Conservation (phyloP, 1,140 invertebrate species). For the Riptortus pedestris region DNA sequence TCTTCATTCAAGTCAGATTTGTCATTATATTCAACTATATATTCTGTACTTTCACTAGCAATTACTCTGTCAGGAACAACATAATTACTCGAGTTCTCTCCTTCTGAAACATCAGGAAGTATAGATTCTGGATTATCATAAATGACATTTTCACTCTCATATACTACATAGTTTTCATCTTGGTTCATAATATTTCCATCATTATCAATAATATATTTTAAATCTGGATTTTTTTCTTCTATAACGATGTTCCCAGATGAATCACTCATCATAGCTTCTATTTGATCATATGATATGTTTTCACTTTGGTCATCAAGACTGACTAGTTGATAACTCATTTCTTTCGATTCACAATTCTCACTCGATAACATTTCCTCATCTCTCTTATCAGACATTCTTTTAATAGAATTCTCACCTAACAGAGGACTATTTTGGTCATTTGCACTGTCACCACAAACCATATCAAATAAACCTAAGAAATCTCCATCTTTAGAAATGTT, state of each 20-base stretch:
- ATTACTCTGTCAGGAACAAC: slow-evolving; percentile 11
- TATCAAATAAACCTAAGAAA: slow-evolving; percentile 28
- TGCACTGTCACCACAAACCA: slow-evolving; percentile 24
- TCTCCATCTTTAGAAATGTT: slow-evolving; percentile 26
- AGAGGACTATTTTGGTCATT: not conserved
- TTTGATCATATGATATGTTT: slow-evolving; percentile 21
- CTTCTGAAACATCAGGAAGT: slow-evolving; percentile 17
- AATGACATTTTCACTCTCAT: slow-evolving; percentile 27
- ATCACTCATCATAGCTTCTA: slow-evolving; percentile 26
- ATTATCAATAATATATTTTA: slow-evolving; percentile 27
- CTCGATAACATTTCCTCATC: not conserved
- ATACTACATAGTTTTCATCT: slow-evolving; percentile 27
- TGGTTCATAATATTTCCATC: slow-evolving; percentile 30
- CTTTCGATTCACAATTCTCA: slow-evolving; percentile 10
- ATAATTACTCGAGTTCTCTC: slow-evolving; percentile 3
- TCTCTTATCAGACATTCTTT: not conserved
- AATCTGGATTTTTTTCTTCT: slow-evolving; percentile 24
- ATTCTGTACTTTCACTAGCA: slow-evolving; percentile 13
- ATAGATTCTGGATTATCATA: slow-evolving; percentile 22
- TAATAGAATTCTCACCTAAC: not conserved
- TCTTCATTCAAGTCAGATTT: slow-evolving; percentile 14
- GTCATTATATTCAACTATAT: slow-evolving; percentile 19
- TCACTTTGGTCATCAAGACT: slow-evolving; percentile 22
- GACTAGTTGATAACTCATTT: slow-evolving; percentile 22
- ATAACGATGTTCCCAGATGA: slow-evolving; percentile 12